phyloP scores from a whole-genome alignment of 2,797 vertebrate genomes.

The Sebastiscus tertius region DNA sequence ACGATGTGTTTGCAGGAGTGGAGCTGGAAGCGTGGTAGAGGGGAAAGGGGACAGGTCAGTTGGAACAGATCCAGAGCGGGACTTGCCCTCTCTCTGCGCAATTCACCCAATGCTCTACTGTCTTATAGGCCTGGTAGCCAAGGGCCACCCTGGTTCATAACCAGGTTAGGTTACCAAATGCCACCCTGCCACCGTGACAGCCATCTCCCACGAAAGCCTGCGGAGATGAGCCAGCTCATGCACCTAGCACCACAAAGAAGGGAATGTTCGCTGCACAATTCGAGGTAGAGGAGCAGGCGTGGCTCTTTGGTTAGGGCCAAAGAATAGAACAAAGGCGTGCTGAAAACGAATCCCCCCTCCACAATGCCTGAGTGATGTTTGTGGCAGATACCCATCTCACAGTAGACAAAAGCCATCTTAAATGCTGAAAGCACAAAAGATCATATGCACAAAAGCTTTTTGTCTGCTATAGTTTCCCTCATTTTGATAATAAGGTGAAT shows the following conservation, averaged over 20 bases:
- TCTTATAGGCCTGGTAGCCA: slow-evolving; percentile 77
- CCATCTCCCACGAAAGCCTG: slow-evolving; percentile 91
- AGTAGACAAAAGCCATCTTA: slow-evolving; percentile 86
- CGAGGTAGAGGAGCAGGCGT: slow-evolving; percentile 92
- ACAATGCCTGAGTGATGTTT: slow-evolving; percentile 93
- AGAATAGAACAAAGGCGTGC: slow-evolving; percentile 91
- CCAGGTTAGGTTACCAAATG: slow-evolving; percentile 87
- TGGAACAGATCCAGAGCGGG: slow-evolving; percentile 55
- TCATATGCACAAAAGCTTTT: slow-evolving; percentile 82
- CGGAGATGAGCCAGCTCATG: slow-evolving; percentile 92
- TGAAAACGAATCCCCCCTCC: slow-evolving; percentile 93
- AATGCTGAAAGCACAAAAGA: slow-evolving; percentile 85
- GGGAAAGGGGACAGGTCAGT: slow-evolving; percentile 53
- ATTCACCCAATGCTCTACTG: slow-evolving; percentile 60
- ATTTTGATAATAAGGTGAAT: slow-evolving; percentile 81
- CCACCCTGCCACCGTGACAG: slow-evolving; percentile 91
- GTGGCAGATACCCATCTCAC: slow-evolving; percentile 90
- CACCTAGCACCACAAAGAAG: slow-evolving; percentile 90
- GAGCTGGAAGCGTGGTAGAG: slow-evolving; percentile 31
- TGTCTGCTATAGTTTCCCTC: slow-evolving; percentile 77
- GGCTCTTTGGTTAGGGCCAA: slow-evolving; percentile 88
- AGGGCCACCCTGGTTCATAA: slow-evolving; percentile 86
- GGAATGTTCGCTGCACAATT: slow-evolving; percentile 89
- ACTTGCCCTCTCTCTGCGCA: slow-evolving; percentile 52
- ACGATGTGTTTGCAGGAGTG: slow-evolving; percentile 47